Base-by-base conservation (phyloP, 1,140 invertebrate genomes). In the Dolichoris vasculosae region DNA sequence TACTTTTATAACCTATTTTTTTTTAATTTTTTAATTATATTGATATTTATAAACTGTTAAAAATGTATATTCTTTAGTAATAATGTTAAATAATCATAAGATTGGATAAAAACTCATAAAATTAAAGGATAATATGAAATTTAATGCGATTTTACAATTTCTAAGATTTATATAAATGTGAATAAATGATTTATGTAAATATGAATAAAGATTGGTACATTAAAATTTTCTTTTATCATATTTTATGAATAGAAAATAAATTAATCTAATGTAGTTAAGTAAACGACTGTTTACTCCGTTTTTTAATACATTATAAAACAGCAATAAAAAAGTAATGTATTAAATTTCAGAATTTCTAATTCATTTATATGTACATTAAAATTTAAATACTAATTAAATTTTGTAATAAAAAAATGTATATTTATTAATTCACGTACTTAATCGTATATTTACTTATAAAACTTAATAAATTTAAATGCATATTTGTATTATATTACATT, bases 181-280 rank as follows among this genome's bases (percentile, higher is more conserved):
- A n/a, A n/a, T n/a, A n/a, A n/a, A n/a, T n/a, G n/a, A n/a, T n/a
- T n/a, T n/a, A n/a, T n/a, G n/a, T n/a, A n/a, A n/a, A n/a, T n/a
- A n/a, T n/a, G n/a, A n/a, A n/a, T n/a, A n/a, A n/a, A n/a, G n/a
- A n/a, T n/a, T n/a, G n/a, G n/a, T n/a, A n/a, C n/a, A n/a, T n/a
- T n/a, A n/a, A 46, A 77, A 32, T 38, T 63, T 35, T 38, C 63
- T 78, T 35, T 63, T 78, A 63, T 35, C 55, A 30, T 64, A 15
- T 15, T 15, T 63, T 81, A 13, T 26, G 8, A 20, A 55, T 73
- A 73, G 43, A 46, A 82, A 82, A 40, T 38, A 71, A 82, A 73
- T 38, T 82, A 35, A 82, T 38, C 23, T 82, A 15, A 51, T 71
- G 51, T 51, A 35, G 4, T 32, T 51, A 40, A 1, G 1, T 59